Evolutionary conservation across 2,113 vertebrate genomes (phyloP).

Genomic region (Tupaia chinensis): DNA sequence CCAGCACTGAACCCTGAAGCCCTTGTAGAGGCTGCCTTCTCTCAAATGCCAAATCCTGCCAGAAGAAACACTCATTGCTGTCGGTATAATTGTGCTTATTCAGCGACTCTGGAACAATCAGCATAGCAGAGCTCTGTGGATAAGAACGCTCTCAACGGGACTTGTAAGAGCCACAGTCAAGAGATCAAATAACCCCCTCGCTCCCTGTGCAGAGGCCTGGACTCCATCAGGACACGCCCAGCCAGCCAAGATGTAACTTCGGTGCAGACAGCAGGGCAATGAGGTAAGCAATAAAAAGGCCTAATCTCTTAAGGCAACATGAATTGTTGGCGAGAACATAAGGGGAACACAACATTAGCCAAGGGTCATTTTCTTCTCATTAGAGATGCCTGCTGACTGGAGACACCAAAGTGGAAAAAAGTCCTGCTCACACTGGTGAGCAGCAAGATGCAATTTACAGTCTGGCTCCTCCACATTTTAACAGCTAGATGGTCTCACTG

Average conservation of each 20-base stretch:
- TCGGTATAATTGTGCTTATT: constrained; percentile 55
- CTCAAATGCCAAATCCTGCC: constrained; percentile 38
- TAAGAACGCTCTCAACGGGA: constrained; percentile 40
- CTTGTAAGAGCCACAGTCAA: constrained; percentile 35
- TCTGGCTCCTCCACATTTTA: neutral
- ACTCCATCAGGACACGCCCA: constrained; percentile 67
- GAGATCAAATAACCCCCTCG: constrained; percentile 68
- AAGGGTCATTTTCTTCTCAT: constrained; percentile 79
- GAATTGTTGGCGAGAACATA: constrained; percentile 82
- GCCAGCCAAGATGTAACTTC: constrained; percentile 83
- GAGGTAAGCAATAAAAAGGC: constrained; percentile 87
- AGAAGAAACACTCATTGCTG: neutral
- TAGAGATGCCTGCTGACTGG: constrained; percentile 60
- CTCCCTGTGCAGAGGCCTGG: constrained; percentile 62
- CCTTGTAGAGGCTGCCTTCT: neutral
- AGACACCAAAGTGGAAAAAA: constrained; percentile 32
- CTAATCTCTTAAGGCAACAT: constrained; percentile 87
- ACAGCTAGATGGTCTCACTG: neutral
- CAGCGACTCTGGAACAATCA: constrained; percentile 25
- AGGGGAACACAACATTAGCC: constrained; percentile 77
- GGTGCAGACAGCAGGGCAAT: constrained; percentile 87
- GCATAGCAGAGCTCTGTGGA: constrained; percentile 44
- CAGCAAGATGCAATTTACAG: constrained; percentile 30
- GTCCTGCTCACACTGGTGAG: neutral
- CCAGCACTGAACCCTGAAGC: neutral